Base-by-base conservation (phyloP, 1,140 invertebrate genomes). In the Bombus ignitus region DNA sequence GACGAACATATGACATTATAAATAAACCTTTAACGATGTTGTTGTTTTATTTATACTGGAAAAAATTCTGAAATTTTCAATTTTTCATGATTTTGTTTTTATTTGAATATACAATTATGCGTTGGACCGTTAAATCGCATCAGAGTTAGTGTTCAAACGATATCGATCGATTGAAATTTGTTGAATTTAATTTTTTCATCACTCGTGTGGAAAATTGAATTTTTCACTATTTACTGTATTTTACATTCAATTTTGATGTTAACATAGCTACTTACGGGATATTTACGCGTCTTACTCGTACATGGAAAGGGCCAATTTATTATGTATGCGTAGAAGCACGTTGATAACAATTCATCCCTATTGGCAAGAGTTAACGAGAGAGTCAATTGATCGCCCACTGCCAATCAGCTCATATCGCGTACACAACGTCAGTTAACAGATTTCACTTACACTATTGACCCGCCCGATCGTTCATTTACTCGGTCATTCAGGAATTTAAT, bases 311-410 rank as follows among this genome's bases (percentile, higher is more conserved):
- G 87, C 81, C 85, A 92, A 92, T 92, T 81, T 86, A 93, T 94
- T 93, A 94, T 89, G 93, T 94, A 94, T 94, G 92, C 93, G 84
- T 89, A 82, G 87, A 89, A 87, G 87, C 91, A 89, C 89, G 91
- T 87, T 92, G 91, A 93, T 92, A 93, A 93, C 90, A 95, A 94
- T 94, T 94, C 91, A 89, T 92, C 92, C 92, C 92, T 92, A 94
- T 94, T 94, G 93, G 90, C 90, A 93, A 84, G 87, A 93, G 93
- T 94, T 93, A 93, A 94, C 91, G 83, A 88, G 92, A 70, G 90
- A 93, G 93, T 95, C 94, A 95, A 94, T 93, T 92, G 91, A 91
- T 95, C 94, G 94, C 93, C 94, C 93, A 94, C 94, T 91, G 90
- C 90, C 93, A 95, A 95, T 95, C 92, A 94, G 88, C 86, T 86